phyloP scores from a whole-genome alignment of 1,140 invertebrate species.

The Meloidogyne floridensis region DNA sequence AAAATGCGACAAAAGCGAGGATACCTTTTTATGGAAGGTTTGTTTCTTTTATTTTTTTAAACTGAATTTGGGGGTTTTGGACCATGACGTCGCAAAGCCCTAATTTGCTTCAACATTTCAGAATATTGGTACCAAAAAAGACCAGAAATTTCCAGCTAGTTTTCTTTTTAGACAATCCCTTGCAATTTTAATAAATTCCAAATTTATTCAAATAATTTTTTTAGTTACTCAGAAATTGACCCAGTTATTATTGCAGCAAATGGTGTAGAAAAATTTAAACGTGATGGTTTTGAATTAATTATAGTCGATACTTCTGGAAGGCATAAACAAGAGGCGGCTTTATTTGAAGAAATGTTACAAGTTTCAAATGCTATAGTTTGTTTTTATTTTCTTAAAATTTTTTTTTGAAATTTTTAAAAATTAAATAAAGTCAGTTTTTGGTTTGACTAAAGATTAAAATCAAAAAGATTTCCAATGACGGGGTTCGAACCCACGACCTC shows the following conservation, averaged over 20 bases:
- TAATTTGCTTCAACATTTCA: too few relatives aligned
- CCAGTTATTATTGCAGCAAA: slow-evolving; percentile 98
- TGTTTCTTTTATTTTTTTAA: not conserved
- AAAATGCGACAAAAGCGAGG: slow-evolving; percentile 97
- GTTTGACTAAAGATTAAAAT: too few relatives aligned
- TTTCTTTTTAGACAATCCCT: too few relatives aligned
- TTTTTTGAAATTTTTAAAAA: too few relatives aligned
- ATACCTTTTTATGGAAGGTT: slow-evolving; percentile 99
- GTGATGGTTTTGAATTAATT: slow-evolving; percentile 98
- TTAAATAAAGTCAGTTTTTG: too few relatives aligned
- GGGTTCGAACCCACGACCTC: too few relatives aligned
- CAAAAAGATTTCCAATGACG: too few relatives aligned
- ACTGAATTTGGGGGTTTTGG: too few relatives aligned
- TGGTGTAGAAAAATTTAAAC: slow-evolving; percentile 98
- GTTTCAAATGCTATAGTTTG: slow-evolving; percentile 92
- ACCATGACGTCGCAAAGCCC: too few relatives aligned
- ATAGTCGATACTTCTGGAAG: slow-evolving; percentile 98
- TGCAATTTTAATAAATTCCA: not conserved
- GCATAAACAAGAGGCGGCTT: slow-evolving; percentile 97
- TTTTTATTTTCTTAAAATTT: slow-evolving; percentile 41
- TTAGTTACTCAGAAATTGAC: slow-evolving; percentile 97
- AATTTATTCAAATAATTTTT: slow-evolving; percentile 22
- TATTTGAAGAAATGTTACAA: slow-evolving; percentile 99
- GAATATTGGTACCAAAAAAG: too few relatives aligned
- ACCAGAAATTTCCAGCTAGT: too few relatives aligned